A percentile compares a stretch with the other conserved stretches of the same genome.
Conservation (phyloP, 2,888 invertebrate species). For the Ptychoptera contaminata region DNA sequence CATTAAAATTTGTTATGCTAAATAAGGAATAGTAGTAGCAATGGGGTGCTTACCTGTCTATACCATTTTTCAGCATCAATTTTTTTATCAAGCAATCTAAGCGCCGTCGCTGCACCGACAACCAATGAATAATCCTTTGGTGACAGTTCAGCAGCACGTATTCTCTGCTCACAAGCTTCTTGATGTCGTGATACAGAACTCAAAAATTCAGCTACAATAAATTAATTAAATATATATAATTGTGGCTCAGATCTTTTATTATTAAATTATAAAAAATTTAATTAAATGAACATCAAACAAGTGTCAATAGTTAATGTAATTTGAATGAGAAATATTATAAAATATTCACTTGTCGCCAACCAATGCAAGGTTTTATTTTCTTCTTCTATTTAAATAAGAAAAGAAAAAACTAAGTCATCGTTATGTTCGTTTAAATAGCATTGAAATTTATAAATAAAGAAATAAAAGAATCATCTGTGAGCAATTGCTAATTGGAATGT, state of each 20-base stretch:
- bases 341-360: too few species aligned
- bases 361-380: too few species aligned
- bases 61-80: slow-evolving; percentile 79
- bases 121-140: slow-evolving; percentile 69
- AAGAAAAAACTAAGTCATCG: too few species aligned
- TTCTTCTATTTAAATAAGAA: too few species aligned
- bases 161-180: slow-evolving; percentile 69
- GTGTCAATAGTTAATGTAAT: slow-evolving; percentile 3
- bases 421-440: too few species aligned
- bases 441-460: too few species aligned
- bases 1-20: neutral
- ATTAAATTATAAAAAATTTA: too few species aligned
- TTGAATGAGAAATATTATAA: too few species aligned
- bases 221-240: too few species aligned
- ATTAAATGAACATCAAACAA: neutral
- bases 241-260: too few species aligned
- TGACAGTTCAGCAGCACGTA: slow-evolving; percentile 60
- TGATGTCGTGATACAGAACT: slow-evolving; percentile 59
- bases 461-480: too few species aligned
- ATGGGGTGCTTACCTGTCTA: slow-evolving; percentile 41
- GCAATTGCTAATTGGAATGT: too few species aligned
- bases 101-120: slow-evolving; percentile 75
- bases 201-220: slow-evolving; percentile 66
- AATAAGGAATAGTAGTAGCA: neutral
- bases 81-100: slow-evolving; percentile 66